A percentile compares a stretch with the other conserved stretches of the same genome.
These are phyloP conservation scores for Agrypnus murinus DNA, from an alignment of 2,888 invertebrate species.

Conservation along the genomic window DNA sequence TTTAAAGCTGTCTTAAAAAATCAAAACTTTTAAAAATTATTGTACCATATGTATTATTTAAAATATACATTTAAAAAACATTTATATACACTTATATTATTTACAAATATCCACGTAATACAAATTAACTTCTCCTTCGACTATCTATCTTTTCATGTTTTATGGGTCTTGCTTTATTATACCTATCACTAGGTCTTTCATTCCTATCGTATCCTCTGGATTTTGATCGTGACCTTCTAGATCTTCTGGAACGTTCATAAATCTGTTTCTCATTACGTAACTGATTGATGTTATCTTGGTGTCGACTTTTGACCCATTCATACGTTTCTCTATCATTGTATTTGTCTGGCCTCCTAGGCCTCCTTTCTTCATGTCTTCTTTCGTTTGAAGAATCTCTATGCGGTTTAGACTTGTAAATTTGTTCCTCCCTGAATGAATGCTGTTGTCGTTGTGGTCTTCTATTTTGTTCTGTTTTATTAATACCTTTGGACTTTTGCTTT, in stretches of 20 bases:
- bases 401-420: not conserved
- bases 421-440: not conserved
- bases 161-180: not conserved
- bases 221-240: constrained; percentile 1
- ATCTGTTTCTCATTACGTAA: constrained; percentile 48
- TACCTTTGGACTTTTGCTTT: constrained; percentile 13
- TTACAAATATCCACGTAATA: too few relatives aligned
- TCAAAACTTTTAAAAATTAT: too few relatives aligned
- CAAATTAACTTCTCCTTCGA: constrained; percentile 27
- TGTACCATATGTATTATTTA: too few relatives aligned
- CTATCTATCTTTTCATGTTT: not conserved
- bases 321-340: constrained; percentile 48
- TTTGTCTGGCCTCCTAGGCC: constrained; percentile 6
- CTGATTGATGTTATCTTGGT: constrained; percentile 30
- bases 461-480: constrained; percentile 30
- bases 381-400: constrained; percentile 4
- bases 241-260: constrained; percentile 3
- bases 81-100: too few relatives aligned
- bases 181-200: constrained; percentile 4
- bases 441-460: not conserved
- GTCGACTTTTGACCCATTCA: constrained; percentile 27
- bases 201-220: not conserved
- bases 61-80: too few relatives aligned
- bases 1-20: too few relatives aligned
- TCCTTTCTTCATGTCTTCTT: not conserved